phyloP scores from a whole-genome alignment of 2,888 invertebrate genomes.

The Cantharis flavilabris region DNA sequence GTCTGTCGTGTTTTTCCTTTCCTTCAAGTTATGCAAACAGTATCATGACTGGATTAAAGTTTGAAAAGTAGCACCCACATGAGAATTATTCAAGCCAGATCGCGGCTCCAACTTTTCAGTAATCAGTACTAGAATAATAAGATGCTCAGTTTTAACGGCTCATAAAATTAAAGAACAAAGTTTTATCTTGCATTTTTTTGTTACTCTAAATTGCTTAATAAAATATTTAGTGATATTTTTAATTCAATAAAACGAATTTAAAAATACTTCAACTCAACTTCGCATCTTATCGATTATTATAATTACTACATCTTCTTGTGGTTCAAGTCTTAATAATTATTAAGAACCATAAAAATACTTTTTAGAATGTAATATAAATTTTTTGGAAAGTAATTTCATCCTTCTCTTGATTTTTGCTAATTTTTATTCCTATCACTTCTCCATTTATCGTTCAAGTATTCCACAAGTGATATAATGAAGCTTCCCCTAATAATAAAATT shows the following conservation, averaged over 20 bases:
- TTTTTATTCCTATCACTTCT: neutral
- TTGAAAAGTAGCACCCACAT: conserved; percentile 22
- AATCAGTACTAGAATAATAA: conserved; percentile 20
- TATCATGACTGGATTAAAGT: conserved; percentile 35
- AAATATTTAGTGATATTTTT: neutral
- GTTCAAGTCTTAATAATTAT: neutral
- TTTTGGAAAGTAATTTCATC: neutral
- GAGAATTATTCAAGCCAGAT: conserved; percentile 14
- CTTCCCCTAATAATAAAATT: neutral
- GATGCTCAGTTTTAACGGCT: conserved; percentile 16
- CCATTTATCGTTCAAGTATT: neutral
- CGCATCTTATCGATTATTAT: neutral
- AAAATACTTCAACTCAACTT: neutral
- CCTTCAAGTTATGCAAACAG: conserved; percentile 34
- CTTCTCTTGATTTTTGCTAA: neutral
- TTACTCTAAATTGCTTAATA: neutral
- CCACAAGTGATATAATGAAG: neutral
- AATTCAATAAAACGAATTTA: neutral
- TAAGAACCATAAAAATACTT: neutral
- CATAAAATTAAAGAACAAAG: conserved; percentile 12
- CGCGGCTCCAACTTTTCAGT: conserved; percentile 17
- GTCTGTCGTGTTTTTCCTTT: conserved; percentile 18
- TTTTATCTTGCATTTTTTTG: neutral
- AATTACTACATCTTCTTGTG: neutral
- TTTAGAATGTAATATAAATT: neutral